phyloP scores from a whole-genome alignment of 2,888 invertebrate genomes.

The Hirtodrosophila confusa region DNA sequence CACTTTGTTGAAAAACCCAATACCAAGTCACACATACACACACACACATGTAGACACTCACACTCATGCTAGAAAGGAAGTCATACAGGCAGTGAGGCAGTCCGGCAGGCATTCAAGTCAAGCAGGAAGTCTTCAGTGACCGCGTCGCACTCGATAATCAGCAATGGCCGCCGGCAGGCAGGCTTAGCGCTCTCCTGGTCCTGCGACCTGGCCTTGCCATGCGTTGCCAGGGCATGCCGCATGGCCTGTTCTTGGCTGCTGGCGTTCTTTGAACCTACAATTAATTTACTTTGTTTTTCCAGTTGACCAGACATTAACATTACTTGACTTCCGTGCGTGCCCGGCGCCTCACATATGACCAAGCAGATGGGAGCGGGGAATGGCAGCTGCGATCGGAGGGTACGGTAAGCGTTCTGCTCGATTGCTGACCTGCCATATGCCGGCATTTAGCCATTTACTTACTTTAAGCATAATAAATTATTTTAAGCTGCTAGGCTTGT shows the following conservation, averaged over 20 bases:
- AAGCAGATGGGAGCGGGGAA: background rate
- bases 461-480: constrained; percentile 79
- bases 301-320: constrained; percentile 81
- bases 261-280: constrained; percentile 78
- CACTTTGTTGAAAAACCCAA: constrained; percentile 71
- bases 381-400: constrained; percentile 1
- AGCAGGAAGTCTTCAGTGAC: constrained; percentile 78
- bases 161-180: constrained; percentile 48
- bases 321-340: constrained; percentile 79
- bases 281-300: constrained; percentile 83
- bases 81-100: background rate
- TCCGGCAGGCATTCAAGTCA: constrained; percentile 46
- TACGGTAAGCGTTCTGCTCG: constrained; percentile 39
- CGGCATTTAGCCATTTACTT: constrained; percentile 75
- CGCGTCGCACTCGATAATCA: constrained; percentile 79
- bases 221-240: constrained; percentile 8
- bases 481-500: constrained; percentile 74
- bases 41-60: constrained; percentile 4
- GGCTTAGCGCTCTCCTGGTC: constrained; percentile 33
- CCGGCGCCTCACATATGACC: constrained; percentile 33
- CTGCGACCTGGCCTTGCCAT: constrained; percentile 20
- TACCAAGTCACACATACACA: constrained; percentile 33
- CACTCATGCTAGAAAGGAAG: constrained; percentile 8
- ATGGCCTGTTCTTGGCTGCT: constrained; percentile 18
- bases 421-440: constrained; percentile 79